These are phyloP conservation scores for Drosophila elegans DNA, from an alignment of 1,140 invertebrate species.

Conservation along the genomic window DNA sequence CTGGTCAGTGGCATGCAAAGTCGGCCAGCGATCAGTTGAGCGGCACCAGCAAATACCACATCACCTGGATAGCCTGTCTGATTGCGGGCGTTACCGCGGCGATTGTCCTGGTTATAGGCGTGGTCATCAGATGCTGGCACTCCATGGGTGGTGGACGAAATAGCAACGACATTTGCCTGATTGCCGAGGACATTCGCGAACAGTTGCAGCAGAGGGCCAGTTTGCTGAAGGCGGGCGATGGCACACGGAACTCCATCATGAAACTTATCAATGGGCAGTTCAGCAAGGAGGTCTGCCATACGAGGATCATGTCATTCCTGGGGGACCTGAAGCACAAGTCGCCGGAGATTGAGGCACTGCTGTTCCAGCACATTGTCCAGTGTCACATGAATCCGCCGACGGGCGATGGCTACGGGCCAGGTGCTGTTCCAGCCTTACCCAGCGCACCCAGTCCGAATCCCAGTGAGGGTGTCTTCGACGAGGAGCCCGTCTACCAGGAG, in stretches of 20 bases:
- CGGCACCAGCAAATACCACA: not conserved
- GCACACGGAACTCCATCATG: not conserved
- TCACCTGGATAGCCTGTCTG: not conserved
- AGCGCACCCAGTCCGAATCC: constrained; percentile 21
- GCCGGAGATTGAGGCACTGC: constrained; percentile 31
- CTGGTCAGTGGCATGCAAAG: constrained; percentile 19
- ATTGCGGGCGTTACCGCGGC: not conserved
- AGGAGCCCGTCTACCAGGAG: constrained; percentile 68
- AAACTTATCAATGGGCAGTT: constrained; percentile 24
- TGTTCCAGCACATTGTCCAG: constrained; percentile 53
- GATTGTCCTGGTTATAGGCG: fast-evolving
- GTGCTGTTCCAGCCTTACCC: not conserved
- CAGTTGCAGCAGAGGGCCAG: not conserved
- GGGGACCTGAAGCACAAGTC: constrained; percentile 38
- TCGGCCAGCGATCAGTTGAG: constrained; percentile 6
- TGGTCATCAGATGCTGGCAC: too few relatives aligned
- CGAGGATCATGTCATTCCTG: constrained; percentile 11
- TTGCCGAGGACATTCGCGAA: not conserved
- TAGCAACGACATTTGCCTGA: not conserved
- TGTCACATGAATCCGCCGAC: constrained; percentile 4
- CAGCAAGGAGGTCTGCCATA: constrained; percentile 35
- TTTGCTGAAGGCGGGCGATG: not conserved
- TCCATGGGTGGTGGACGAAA: not conserved
- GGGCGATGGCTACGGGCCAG: not conserved
- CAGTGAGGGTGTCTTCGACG: not conserved